A percentile compares a stretch with the other conserved stretches of the same genome.
Conservation (phyloP, 53 echinoderm and acorn worm genomes). For the Crossaster papposus region DNA sequence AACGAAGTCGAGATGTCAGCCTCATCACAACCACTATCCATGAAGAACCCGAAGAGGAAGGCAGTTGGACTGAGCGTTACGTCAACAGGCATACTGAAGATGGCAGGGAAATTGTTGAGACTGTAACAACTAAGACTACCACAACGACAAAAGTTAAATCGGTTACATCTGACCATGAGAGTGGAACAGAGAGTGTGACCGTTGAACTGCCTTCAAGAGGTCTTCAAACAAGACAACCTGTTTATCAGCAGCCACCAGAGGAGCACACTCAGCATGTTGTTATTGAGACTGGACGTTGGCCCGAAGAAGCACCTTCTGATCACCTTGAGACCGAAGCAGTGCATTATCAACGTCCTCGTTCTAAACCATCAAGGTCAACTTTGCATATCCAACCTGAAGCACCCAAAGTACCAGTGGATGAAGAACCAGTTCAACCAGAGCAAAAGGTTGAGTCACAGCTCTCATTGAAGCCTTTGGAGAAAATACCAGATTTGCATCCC, state of each 20-base stretch:
- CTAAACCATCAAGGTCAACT: constrained; percentile 50
- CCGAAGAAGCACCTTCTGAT: constrained; percentile 29
- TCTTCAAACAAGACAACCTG: constrained; percentile 16
- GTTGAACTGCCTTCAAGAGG: constrained; percentile 76
- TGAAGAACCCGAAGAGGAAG: constrained; percentile 87
- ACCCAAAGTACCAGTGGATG: constrained; percentile 37
- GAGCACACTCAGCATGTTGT: constrained; percentile 59
- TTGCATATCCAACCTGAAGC: constrained; percentile 35
- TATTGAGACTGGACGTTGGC: constrained; percentile 54
- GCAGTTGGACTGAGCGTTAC: constrained; percentile 80
- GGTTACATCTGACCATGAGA: constrained; percentile 48
- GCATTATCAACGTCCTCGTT: constrained; percentile 31
- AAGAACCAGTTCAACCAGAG: constrained; percentile 40
- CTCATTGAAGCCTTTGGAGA: constrained; percentile 58
- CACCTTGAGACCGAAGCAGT: constrained; percentile 12
- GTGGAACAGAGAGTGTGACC: constrained; percentile 80
- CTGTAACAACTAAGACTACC: constrained; percentile 84
- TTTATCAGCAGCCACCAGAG: constrained; percentile 38
- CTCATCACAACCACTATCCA: constrained; percentile 78
- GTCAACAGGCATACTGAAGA: constrained; percentile 79
- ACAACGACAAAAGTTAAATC: constrained; percentile 48
- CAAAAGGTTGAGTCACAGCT: not conserved
- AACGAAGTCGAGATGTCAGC: constrained; percentile 66
- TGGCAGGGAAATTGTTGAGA: constrained; percentile 80
- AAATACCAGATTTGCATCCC: constrained; percentile 53